Conservation (phyloP, 2,888 invertebrate species). For the Crepidodera aurea region DNA sequence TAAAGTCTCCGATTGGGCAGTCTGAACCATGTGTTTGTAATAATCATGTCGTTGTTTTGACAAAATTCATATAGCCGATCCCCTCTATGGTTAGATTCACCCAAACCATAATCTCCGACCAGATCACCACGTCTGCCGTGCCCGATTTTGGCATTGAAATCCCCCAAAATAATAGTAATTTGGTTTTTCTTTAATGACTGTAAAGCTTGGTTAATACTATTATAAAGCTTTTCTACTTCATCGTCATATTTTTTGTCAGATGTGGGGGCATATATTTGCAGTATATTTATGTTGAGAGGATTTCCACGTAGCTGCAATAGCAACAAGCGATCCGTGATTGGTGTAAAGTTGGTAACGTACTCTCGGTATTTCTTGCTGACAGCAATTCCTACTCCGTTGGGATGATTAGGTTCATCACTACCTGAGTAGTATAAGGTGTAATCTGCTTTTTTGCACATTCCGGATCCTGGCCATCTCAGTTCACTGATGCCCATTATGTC, state of each 20-base stretch:
- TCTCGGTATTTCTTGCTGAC: constrained; percentile 13
- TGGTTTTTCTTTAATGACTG: constrained; percentile 22
- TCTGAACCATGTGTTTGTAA: no score
- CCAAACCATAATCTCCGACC: not conserved
- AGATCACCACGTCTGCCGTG: constrained; percentile 11
- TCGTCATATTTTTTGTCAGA: not conserved
- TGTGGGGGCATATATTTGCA: not conserved
- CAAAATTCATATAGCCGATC: no score
- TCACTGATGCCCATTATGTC: constrained; percentile 36
- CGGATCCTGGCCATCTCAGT: constrained; percentile 33
- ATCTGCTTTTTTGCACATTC: constrained; percentile 15
- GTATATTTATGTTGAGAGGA: not conserved
- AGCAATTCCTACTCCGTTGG: constrained; percentile 18
- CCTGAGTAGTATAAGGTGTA: constrained; percentile 25
- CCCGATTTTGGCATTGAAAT: constrained; percentile 54
- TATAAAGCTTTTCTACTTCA: constrained; percentile 11
- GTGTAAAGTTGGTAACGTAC: constrained; percentile 12
- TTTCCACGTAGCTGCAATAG: not conserved
- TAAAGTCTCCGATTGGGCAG: no score
- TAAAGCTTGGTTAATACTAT: constrained; percentile 20
- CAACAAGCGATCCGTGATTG: not conserved
- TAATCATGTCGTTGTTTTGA: no score
- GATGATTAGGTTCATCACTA: constrained; percentile 23
- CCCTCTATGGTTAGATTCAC: constrained; percentile 8
- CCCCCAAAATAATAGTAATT: constrained; percentile 17